Conservation (phyloP, 1,140 invertebrate species). For the Pollicipes pollicipes region DNA sequence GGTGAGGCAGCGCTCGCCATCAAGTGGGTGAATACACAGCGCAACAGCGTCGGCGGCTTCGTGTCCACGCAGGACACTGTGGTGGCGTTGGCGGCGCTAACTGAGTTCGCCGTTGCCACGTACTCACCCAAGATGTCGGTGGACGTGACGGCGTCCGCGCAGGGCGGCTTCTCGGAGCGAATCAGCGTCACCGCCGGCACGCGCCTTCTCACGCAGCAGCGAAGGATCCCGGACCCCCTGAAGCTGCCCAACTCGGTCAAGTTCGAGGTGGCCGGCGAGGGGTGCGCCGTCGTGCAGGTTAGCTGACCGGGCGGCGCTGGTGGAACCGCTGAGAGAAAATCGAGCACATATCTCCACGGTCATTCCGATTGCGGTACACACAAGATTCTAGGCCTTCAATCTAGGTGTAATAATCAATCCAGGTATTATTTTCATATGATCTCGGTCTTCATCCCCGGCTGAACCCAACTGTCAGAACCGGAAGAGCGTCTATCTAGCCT, state of each 20-base stretch:
- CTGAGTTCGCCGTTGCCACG: slow-evolving; percentile 28
- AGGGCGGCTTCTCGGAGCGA: neutral
- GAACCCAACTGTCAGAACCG: no score
- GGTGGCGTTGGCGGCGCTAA: slow-evolving; percentile 42
- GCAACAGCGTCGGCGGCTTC: slow-evolving; percentile 44
- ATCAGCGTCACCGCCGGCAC: slow-evolving; percentile 12
- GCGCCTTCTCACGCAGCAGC: slow-evolving; percentile 12
- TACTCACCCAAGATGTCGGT: neutral
- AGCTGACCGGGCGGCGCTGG: no score
- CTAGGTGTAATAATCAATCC: no score
- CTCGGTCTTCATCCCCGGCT: no score
- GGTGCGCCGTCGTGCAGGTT: slow-evolving; percentile 18
- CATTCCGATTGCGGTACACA: no score
- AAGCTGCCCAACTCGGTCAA: slow-evolving; percentile 11
- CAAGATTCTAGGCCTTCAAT: no score
- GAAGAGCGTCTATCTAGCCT: no score
- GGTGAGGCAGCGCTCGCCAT: slow-evolving; percentile 36
- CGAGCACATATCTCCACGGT: no score
- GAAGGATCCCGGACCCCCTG: slow-evolving; percentile 10
- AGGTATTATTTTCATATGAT: no score
- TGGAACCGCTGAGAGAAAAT: no score
- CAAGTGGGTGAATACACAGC: slow-evolving; percentile 49
- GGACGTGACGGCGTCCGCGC: neutral
- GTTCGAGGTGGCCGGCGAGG: slow-evolving; percentile 13
- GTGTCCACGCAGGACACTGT: slow-evolving; percentile 48